phyloP scores from a whole-genome alignment of 2,797 vertebrate genomes.

The Schizopygopsis malacanthus region DNA sequence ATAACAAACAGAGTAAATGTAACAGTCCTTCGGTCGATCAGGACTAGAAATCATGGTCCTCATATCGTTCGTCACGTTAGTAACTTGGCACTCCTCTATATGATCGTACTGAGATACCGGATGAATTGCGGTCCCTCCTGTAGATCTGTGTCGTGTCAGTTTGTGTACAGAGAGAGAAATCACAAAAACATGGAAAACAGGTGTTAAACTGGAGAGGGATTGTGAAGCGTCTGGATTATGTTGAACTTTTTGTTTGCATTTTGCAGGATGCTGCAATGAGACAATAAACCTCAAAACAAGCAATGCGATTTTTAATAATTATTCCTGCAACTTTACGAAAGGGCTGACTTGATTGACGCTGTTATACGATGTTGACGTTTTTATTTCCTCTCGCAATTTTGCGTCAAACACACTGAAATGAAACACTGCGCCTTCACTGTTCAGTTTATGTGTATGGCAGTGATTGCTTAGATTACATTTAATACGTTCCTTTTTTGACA shows the following conservation, averaged over 20 bases:
- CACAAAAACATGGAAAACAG: slow-evolving; percentile 38
- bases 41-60: not conserved
- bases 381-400: not conserved
- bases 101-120: not conserved
- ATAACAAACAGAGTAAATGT: not conserved
- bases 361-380: not conserved
- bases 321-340: not conserved
- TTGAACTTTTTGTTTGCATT: not conserved
- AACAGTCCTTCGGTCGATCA: not conserved
- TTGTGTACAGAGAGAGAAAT: slow-evolving; percentile 24
- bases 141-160: slow-evolving; percentile 18
- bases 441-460: not conserved
- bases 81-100: not conserved
- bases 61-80: not conserved
- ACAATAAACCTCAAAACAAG: not conserved
- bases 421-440: not conserved
- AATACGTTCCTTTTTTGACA: not conserved
- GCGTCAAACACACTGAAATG: not conserved
- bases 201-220: slow-evolving; percentile 20
- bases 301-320: not conserved
- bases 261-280: not conserved
- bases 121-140: slow-evolving; percentile 5
- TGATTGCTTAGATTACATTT: not conserved
- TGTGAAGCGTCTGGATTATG: slow-evolving; percentile 7
- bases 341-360: not conserved